Evolutionary conservation across 2,113 vertebrate genomes (phyloP), one percentile per base, ranked within the genome.

Genomic region (Elgaria multicarinata): DNA sequence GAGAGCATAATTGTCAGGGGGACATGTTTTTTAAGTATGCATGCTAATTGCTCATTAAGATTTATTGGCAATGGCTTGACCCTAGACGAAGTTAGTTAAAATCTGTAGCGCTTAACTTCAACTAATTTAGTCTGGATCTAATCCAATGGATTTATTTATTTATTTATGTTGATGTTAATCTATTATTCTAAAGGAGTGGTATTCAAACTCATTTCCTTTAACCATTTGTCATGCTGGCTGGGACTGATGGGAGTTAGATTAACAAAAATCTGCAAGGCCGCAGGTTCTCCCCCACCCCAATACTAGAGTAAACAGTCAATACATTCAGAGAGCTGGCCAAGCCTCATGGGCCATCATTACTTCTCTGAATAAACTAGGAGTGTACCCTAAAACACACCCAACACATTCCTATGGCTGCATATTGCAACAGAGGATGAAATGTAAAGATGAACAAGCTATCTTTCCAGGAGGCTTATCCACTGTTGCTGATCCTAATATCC

Each of bases 131-230:
- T 28, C 22, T 46, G 42, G 72, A 42, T 42, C 14, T 42, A 77
- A 6, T 24, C 39, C 22, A 46, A 24, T 77, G 39, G 0, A 9
- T 33, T 71, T 71, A 13, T 71, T 71, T 74, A 50, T 5, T 64
- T 74, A 0, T 1, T 0, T 58, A 85, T 64, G 0, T 0, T 82
- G 90, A 67, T 83, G 55, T 55, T 77, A 91, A 0, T 58, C 82
- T 92, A 89, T 33, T 72, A 62, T 33, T 16, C 53, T 75, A 74
- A n/a, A 42, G 71, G 13, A 86, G 12, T 20, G 12, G 26, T 83
- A 46, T 69, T 44, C 28, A 22, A 2, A 20, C 3, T 46, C 58
- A 69, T 1, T 55, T 6, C 28, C 22, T n/a, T n/a, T n/a, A n/a
- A n/a, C n/a, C n/a, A n/a, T n/a, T n/a, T n/a, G n/a, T n/a, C n/a